phyloP scores from a whole-genome alignment of 2,888 invertebrate species.

The Leptura quadrifasciata region DNA sequence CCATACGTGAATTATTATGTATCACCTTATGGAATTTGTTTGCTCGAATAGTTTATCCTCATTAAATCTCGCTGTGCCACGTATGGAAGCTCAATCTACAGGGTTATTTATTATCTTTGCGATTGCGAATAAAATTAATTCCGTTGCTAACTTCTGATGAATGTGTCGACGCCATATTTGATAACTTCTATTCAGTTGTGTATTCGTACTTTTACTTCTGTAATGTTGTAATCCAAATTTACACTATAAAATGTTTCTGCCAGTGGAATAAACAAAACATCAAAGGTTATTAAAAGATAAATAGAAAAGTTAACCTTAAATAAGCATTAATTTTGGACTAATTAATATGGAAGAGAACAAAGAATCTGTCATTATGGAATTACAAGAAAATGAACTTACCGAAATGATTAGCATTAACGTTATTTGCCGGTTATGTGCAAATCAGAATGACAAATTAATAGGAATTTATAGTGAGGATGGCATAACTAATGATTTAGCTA shows the following conservation, averaged over 20 bases:
- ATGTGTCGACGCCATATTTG: conserved; percentile 17
- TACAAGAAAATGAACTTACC: conserved; percentile 47
- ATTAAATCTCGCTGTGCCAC: too few species aligned
- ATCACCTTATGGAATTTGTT: too few species aligned
- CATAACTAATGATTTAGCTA: conserved; percentile 76
- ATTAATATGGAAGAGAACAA: conserved; percentile 45
- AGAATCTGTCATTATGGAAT: conserved; percentile 45
- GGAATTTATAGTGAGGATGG: conserved; percentile 81
- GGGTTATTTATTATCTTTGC: too few species aligned
- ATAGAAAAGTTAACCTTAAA: conserved; percentile 24
- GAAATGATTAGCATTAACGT: conserved; percentile 57
- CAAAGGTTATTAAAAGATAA: conserved; percentile 11
- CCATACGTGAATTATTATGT: too few species aligned
- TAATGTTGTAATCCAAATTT: conserved; percentile 21
- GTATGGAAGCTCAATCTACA: too few species aligned
- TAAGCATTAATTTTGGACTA: conserved; percentile 3
- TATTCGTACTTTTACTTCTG: conserved; percentile 26
- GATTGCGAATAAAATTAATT: too few species aligned
- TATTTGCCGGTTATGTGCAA: conserved; percentile 66
- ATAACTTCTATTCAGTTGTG: conserved; percentile 24
- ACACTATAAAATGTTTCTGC: conserved; percentile 37
- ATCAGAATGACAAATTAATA: conserved; percentile 70
- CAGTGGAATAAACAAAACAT: conserved; percentile 32
- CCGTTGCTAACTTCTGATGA: background rate
- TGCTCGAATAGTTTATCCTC: too few species aligned